phyloP scores from a whole-genome alignment of 2,888 invertebrate species.

The Synergus umbraculus region DNA sequence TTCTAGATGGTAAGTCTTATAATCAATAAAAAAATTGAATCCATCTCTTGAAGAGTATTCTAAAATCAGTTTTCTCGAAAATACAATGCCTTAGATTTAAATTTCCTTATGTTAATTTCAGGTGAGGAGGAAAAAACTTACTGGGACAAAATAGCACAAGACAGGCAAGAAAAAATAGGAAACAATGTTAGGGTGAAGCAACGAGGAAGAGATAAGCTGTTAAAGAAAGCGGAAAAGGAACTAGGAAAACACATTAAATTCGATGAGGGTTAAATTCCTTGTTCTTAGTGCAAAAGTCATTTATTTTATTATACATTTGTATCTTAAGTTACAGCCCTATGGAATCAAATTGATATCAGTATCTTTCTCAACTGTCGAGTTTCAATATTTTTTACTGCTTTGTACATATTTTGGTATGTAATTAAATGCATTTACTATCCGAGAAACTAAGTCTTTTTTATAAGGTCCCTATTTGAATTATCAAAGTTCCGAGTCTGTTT shows the following conservation, averaged over 20 bases:
- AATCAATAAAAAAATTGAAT: not conserved
- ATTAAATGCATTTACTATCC: constrained; percentile 9
- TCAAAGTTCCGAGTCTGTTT: not conserved
- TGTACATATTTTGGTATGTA: not conserved
- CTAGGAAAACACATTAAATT: constrained; percentile 86
- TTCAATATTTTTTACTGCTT: not conserved
- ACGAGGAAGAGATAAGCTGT: constrained; percentile 81
- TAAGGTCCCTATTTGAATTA: not conserved
- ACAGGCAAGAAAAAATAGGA: constrained; percentile 80
- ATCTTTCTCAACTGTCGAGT: not conserved
- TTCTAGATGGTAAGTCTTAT: constrained; percentile 75
- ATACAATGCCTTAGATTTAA: not conserved
- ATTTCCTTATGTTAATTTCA: not conserved
- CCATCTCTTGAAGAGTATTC: too few species aligned
- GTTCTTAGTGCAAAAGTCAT: constrained; percentile 14
- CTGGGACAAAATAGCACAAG: constrained; percentile 87
- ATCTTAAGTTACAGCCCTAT: not conserved
- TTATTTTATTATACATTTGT: constrained; percentile 7
- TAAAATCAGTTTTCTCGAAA: not conserved
- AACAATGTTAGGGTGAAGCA: constrained; percentile 78
- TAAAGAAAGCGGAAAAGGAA: constrained; percentile 83
- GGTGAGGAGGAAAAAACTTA: constrained; percentile 79
- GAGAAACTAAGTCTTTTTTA: not conserved
- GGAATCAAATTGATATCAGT: not conserved
- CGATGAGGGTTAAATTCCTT: constrained; percentile 78